Conservation (phyloP, 2,113 vertebrate species). For the Heloderma charlesbogerti region DNA sequence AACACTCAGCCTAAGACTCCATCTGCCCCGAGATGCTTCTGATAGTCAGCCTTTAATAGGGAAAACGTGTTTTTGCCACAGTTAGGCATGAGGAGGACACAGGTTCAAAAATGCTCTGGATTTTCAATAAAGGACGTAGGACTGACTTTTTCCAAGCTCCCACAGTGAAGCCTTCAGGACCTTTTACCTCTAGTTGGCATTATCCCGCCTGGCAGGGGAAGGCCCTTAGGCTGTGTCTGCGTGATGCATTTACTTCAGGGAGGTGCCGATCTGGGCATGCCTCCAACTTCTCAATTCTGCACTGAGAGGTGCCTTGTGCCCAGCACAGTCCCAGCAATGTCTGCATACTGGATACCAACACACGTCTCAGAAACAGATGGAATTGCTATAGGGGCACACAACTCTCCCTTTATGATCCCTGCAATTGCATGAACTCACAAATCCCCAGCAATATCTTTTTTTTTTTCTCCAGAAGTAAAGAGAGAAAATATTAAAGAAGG, state of each 20-base stretch:
- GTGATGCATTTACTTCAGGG: constrained; percentile 3
- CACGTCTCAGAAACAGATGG: constrained; percentile 4
- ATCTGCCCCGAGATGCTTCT: constrained; percentile 25
- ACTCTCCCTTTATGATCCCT: background rate
- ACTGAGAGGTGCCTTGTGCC: background rate
- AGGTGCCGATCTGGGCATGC: background rate
- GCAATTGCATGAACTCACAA: background rate
- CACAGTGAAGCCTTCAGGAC: background rate
- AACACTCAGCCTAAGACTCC: constrained; percentile 20
- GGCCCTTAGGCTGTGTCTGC: background rate
- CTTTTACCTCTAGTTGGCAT: background rate
- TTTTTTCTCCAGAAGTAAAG: background rate
- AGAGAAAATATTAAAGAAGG: background rate
- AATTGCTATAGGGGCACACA: background rate
- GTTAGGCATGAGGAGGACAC: constrained; percentile 1
- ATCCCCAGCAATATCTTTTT: background rate
- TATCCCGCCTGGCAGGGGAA: background rate
- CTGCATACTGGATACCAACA: background rate
- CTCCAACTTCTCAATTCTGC: background rate
- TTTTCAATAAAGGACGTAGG: constrained; percentile 12
- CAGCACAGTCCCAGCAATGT: background rate
- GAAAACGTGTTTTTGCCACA: constrained; percentile 27
- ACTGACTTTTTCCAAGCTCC: background rate
- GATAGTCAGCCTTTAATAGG: constrained; percentile 29
- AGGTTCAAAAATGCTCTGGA: constrained; percentile 22